Percentiles rank a stretch among this genome's conserved stretches.
Conservation (phyloP, 2,113 vertebrate species). For the rat (Rattus norvegicus) region GRCr8 NC_086035.1:15319501-15320000, state of each 20-base stretch:
- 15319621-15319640: not conserved
- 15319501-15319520: not conserved
- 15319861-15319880: not conserved
- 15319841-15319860: constrained; percentile 20
- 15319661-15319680: not conserved
- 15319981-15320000: not conserved
- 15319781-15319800: not conserved
- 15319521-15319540: not conserved
- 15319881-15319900: not conserved
- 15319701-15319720: not conserved
- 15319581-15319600: not conserved
- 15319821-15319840: not conserved
- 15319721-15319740: not conserved
- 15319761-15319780: not conserved
- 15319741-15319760: not conserved
- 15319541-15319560: not conserved
- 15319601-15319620: not conserved
- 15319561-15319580: not conserved
- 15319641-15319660: not conserved
- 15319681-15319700: not conserved
- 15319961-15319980: constrained; percentile 33
- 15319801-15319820: not conserved
- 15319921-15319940: constrained; percentile 34
- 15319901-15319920: constrained; percentile 5
- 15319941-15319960: not conserved